These are phyloP conservation scores for Arrhamphus sclerolepis DNA, from an alignment of 2,797 vertebrate genomes.

Conservation along the genomic window DNA sequence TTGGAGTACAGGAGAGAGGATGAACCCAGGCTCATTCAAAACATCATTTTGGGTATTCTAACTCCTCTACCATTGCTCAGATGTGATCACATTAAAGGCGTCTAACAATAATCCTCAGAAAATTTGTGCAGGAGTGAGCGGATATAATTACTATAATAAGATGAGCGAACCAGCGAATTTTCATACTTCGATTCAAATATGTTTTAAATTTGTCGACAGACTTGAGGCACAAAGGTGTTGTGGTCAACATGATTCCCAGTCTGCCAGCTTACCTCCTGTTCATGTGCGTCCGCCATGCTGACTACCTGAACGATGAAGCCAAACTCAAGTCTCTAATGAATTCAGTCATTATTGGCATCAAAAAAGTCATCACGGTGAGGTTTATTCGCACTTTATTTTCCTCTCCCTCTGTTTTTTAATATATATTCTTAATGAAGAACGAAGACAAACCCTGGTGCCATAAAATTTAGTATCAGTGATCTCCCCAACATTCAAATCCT, in stretches of 20 bases:
- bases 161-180: background rate
- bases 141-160: background rate
- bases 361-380: conserved; percentile 88
- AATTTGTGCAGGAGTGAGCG: background rate
- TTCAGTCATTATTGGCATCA: conserved; percentile 83
- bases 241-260: conserved; percentile 93
- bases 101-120: background rate
- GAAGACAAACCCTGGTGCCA: background rate
- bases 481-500: background rate
- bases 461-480: background rate
- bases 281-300: conserved; percentile 94
- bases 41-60: conserved; percentile 89
- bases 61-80: background rate
- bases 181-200: background rate
- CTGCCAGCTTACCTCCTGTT: conserved; percentile 92
- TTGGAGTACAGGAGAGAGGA: conserved; percentile 91
- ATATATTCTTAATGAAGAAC: conserved; percentile 3
- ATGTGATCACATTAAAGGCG: background rate
- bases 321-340: conserved; percentile 94
- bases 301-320: conserved; percentile 88
- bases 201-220: conserved; percentile 74
- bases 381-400: conserved; percentile 5
- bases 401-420: background rate
- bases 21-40: conserved; percentile 87
- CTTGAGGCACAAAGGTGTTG: conserved; percentile 93